These are phyloP conservation scores for Sarcophaga peregrina DNA, from an alignment of 1,140 invertebrate genomes.

Conservation along the genomic window DNA sequence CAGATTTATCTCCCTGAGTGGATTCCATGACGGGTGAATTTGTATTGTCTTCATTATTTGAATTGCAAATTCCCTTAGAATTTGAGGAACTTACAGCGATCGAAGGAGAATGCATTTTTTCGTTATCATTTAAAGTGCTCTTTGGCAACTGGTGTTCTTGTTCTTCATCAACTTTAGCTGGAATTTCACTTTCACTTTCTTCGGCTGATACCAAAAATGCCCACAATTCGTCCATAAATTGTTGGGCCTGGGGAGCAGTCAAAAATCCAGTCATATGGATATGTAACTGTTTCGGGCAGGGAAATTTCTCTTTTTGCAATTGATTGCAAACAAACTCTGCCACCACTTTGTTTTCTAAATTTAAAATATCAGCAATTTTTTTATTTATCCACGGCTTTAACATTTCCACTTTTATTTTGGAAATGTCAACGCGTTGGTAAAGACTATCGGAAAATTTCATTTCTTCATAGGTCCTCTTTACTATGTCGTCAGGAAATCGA, in stretches of 20 bases:
- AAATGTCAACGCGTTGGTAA: constrained; percentile 95
- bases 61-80: constrained; percentile 41
- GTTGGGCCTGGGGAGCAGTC: constrained; percentile 96
- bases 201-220: constrained; percentile 93
- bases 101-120: constrained; percentile 49
- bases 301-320: constrained; percentile 90
- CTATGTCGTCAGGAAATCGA: no score
- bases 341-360: constrained; percentile 98
- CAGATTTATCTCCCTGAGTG: constrained; percentile 30
- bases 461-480: constrained; percentile 97
- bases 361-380: constrained; percentile 93
- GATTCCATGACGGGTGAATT: constrained; percentile 23
- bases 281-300: constrained; percentile 98
- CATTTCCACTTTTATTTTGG: constrained; percentile 96
- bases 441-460: constrained; percentile 97
- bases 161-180: constrained; percentile 72
- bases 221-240: constrained; percentile 98
- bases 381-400: constrained; percentile 99
- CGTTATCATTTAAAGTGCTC: constrained; percentile 42
- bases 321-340: constrained; percentile 99
- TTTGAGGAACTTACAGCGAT: constrained; percentile 50
- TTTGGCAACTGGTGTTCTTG: constrained; percentile 43
- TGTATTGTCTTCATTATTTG: constrained; percentile 29
- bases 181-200: constrained; percentile 93
- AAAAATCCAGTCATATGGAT: constrained; percentile 99